These are phyloP conservation scores for Lasioglossum villosulum DNA, from an alignment of 2,888 invertebrate species.

Conservation along the genomic window DNA sequence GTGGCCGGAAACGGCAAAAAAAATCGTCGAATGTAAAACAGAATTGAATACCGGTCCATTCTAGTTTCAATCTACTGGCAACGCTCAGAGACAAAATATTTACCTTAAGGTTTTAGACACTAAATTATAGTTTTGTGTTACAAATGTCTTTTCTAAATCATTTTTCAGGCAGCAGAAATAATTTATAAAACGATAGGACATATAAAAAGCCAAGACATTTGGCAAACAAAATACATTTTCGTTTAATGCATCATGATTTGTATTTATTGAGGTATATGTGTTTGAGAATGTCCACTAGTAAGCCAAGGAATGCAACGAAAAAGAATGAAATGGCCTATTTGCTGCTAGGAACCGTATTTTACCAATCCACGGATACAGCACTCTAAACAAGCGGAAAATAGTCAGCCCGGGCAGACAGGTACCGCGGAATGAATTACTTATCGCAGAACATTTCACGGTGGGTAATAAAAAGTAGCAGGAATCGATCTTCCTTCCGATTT, in stretches of 20 bases:
- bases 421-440: constrained; percentile 66
- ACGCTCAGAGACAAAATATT: neutral
- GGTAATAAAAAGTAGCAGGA: constrained; percentile 41
- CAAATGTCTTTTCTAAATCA: no score
- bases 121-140: neutral
- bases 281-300: neutral
- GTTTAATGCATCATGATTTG: no score
- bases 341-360: neutral
- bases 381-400: neutral
- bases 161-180: no score
- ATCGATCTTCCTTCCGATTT: constrained; percentile 11
- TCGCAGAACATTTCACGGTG: constrained; percentile 27
- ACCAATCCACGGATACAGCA: neutral
- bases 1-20: neutral
- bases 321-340: neutral
- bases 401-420: neutral
- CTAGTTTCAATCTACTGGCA: neutral
- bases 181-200: no score
- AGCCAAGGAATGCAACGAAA: neutral
- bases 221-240: no score
- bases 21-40: neutral
- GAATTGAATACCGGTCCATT: neutral
- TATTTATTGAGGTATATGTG: no score
- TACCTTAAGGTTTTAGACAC: neutral
- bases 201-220: no score